A percentile compares a stretch with the other conserved stretches of the same genome.
These are phyloP conservation scores for Tricholaema leucomelas DNA, from an alignment of 2,113 vertebrate genomes.

Conservation along the genomic window DNA sequence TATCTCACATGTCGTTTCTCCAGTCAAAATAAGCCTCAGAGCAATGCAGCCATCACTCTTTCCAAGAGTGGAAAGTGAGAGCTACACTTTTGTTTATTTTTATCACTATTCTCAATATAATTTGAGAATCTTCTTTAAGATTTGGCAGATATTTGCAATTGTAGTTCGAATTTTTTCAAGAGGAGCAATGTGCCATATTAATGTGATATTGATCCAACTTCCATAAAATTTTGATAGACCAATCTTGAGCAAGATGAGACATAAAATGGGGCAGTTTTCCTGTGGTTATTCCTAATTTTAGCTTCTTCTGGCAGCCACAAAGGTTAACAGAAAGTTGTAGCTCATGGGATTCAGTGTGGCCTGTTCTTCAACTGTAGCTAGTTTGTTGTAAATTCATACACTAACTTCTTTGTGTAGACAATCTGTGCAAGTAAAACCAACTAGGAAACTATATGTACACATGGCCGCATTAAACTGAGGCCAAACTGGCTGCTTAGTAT, in stretches of 20 bases:
- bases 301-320: not conserved
- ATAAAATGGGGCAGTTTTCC: not conserved
- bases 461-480: constrained; percentile 14
- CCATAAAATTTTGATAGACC: not conserved
- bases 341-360: not conserved
- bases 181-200: not conserved
- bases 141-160: not conserved
- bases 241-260: not conserved
- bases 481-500: constrained; percentile 3
- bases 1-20: not conserved
- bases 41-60: not conserved
- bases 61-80: not conserved
- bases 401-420: constrained; percentile 31
- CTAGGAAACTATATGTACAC: constrained; percentile 3
- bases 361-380: not conserved
- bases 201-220: not conserved
- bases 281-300: not conserved
- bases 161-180: not conserved
- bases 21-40: not conserved
- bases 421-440: constrained; percentile 39
- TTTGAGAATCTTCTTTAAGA: not conserved
- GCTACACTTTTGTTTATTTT: not conserved
- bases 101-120: not conserved
- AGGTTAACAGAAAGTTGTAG: not conserved
- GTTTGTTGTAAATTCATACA: constrained; percentile 14